Percentiles rank a stretch among this genome's conserved stretches.
phyloP scores from a whole-genome alignment of 2,113 vertebrate species.

The Argyrosomus japonicus region DNA sequence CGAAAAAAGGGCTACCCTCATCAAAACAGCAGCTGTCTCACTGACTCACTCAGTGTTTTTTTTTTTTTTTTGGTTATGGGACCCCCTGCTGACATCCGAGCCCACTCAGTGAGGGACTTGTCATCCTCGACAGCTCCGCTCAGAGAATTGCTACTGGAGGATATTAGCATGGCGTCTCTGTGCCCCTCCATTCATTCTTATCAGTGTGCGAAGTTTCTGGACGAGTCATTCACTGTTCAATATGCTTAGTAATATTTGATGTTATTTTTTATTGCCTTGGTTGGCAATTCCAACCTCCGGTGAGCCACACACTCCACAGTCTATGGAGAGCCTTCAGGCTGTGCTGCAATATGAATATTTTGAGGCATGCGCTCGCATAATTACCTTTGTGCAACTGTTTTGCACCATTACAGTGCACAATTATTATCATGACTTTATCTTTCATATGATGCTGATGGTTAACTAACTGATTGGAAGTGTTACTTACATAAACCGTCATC shows the following conservation, averaged over 20 bases:
- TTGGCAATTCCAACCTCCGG: constrained; percentile 11
- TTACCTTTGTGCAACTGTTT: constrained; percentile 36
- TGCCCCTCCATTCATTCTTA: constrained; percentile 2
- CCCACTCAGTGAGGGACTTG: constrained; percentile 24
- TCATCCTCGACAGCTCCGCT: constrained; percentile 55
- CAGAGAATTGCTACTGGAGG: constrained; percentile 33
- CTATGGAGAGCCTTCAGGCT: neutral
- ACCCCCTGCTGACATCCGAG: constrained; percentile 31
- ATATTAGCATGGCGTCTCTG: constrained; percentile 20
- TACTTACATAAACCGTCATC: neutral
- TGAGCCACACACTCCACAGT: neutral
- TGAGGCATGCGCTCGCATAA: constrained; percentile 18
- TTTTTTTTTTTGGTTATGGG: neutral
- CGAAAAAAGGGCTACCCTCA: constrained; percentile 20
- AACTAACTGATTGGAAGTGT: neutral
- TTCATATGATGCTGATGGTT: neutral
- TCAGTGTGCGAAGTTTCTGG: constrained; percentile 10
- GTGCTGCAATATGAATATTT: constrained; percentile 26
- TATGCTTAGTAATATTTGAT: constrained; percentile 25
- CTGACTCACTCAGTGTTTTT: constrained; percentile 19
- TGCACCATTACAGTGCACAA: constrained; percentile 5
- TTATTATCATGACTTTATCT: neutral
- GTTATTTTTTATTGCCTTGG: constrained; percentile 20
- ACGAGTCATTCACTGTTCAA: constrained; percentile 38
- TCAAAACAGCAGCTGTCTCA: constrained; percentile 47